Conservation (phyloP, 2,888 invertebrate species). For the Eupithecia tripunctaria region DNA sequence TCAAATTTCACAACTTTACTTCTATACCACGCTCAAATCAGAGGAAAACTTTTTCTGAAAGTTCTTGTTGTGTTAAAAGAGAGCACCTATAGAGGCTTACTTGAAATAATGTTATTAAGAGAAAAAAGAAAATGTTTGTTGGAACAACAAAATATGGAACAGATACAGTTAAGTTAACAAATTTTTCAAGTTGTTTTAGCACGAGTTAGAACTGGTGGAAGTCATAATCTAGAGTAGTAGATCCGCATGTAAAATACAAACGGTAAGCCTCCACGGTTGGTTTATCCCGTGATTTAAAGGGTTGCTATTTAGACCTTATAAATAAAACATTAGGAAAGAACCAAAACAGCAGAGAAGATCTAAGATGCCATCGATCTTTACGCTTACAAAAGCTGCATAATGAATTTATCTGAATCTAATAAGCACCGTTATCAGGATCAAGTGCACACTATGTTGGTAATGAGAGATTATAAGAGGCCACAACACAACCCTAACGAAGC, state of each 20-base stretch:
- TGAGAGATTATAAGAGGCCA: neutral
- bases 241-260: conserved; percentile 33
- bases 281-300: conserved; percentile 36
- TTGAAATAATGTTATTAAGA: neutral
- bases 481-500: neutral
- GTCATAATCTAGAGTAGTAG: neutral
- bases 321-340: conserved; percentile 34
- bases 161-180: neutral
- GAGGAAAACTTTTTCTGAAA: neutral
- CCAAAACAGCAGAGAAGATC: conserved; percentile 34
- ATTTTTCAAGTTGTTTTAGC: neutral
- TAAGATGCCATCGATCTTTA: conserved; percentile 9
- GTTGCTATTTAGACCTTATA: conserved; percentile 33
- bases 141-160: neutral
- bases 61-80: neutral
- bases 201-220: neutral
- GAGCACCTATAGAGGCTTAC: neutral
- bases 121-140: neutral
- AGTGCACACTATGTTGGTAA: neutral
- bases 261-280: conserved; percentile 30
- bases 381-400: conserved; percentile 2
- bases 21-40: neutral
- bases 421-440: neutral
- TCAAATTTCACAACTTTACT: neutral
- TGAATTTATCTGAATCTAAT: neutral